Evolutionary conservation across 2,113 vertebrate genomes (phyloP).

Genomic region (Formicarius rufipectus): DNA sequence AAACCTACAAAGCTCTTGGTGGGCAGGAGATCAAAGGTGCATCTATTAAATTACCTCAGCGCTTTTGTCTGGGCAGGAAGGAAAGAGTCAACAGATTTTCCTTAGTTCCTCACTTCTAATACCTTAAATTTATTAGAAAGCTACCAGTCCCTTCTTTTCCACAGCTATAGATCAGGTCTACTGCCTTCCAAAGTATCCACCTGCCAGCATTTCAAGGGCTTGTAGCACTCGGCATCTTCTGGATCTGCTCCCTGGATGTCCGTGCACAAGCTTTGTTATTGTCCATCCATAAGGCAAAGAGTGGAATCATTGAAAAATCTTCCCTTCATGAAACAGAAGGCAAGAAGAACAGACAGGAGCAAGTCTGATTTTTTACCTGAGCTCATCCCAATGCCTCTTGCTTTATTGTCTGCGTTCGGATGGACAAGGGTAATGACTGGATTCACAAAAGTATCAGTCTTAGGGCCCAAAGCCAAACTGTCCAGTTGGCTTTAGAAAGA

Average conservation of each 20-base stretch:
- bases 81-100: not conserved
- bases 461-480: not conserved
- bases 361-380: not conserved
- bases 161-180: not conserved
- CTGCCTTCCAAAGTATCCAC: not conserved
- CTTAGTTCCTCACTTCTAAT: not conserved
- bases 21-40: not conserved
- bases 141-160: not conserved
- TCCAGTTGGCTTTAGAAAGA: not conserved
- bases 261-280: no score
- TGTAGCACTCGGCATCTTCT: not conserved
- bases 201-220: not conserved
- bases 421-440: not conserved
- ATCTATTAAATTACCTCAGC: fast-evolving
- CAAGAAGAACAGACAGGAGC: no score
- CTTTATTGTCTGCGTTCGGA: not conserved
- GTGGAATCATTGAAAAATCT: no score
- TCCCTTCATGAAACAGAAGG: no score
- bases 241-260: not conserved
- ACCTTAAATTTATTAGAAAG: not conserved
- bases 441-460: not conserved
- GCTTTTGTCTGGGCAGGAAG: not conserved
- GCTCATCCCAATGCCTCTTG: not conserved
- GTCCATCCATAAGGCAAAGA: no score
- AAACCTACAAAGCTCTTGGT: not conserved